Evolutionary conservation across 2,113 vertebrate genomes (phyloP).

Genomic region (Pachypanchax playfairii): DNA sequence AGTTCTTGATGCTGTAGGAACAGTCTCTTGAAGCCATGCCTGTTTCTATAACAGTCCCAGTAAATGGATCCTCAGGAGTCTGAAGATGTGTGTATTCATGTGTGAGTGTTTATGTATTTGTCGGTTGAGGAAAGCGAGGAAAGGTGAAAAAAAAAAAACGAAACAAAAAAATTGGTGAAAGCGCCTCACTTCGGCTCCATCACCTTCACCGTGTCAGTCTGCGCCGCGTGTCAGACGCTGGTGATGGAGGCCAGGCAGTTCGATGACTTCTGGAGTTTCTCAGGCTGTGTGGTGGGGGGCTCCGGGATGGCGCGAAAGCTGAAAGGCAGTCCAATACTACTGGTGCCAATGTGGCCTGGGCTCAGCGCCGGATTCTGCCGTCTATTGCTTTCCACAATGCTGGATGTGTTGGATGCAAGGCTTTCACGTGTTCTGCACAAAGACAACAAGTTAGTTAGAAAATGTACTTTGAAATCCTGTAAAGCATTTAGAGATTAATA

Average conservation of each 20-base stretch:
- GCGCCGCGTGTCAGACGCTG: constrained; percentile 89
- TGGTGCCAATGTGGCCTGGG: constrained; percentile 90
- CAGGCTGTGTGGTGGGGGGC: constrained; percentile 87
- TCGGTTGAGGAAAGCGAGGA: constrained; percentile 52
- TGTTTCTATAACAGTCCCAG: constrained; percentile 83
- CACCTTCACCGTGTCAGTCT: constrained; percentile 53
- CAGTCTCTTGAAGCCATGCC: constrained; percentile 85
- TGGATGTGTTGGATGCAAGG: constrained; percentile 98
- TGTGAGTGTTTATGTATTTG: constrained; percentile 39
- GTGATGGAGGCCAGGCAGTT: constrained; percentile 99
- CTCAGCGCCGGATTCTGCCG: constrained; percentile 95
- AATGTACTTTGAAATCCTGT: neutral
- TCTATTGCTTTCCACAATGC: constrained; percentile 98
- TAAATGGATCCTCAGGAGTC: constrained; percentile 76
- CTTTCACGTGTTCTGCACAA: constrained; percentile 93
- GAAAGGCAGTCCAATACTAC: constrained; percentile 85
- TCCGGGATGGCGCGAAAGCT: constrained; percentile 91
- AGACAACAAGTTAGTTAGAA: constrained; percentile 13
- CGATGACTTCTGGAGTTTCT: constrained; percentile 97
- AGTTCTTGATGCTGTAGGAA: constrained; percentile 80
- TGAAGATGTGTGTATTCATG: constrained; percentile 53
- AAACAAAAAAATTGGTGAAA: no score
- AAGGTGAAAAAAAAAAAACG: constrained; percentile 42
- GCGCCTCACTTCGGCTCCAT: constrained; percentile 54
- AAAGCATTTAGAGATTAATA: neutral